Evolutionary conservation across 2,797 vertebrate species (phyloP), one percentile per base, ranked within the genome.

Genomic region (Enteromius viviparus): DNA sequence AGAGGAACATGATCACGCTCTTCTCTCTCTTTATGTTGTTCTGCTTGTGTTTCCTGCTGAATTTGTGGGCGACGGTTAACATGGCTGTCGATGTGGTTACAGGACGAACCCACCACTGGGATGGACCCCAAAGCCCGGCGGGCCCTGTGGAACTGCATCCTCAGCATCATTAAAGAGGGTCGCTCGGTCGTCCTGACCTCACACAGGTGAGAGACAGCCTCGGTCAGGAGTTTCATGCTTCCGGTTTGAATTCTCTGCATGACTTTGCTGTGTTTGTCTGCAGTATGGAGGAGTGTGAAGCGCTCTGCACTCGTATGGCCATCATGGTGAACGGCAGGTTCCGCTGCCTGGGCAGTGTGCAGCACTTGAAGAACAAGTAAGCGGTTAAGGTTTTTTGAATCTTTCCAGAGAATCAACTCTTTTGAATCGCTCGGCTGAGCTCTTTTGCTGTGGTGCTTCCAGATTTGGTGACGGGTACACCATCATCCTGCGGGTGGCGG

Each of bases 201-300:
- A 86, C 98, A 99, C 89, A 99, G 98, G 98, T 96, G 60, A 70
- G 62, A 62, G 26, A 64, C 14, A 6, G 68, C 6, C 60, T 64
- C 14, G 6, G 60, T 64, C 12, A 64, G 5, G 1, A 0, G 26
- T 6, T 7, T 0, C 15, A 8, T 64, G 14, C 60, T 6, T 64
- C 1, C 5, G 15, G 2, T 64, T 64, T 64, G 15, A 2, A 2
- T 66, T 23, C 0, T 80, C 3, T 32, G 34, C 75, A 8, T 65
- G 74, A 55, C 45, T 79, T 8, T 23, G 5, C 76, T 42, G 15
- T 37, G 21, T 77, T 58, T 2, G 53, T 69, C 64, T 87, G 84
- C 92, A 99, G 98, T 88, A 99, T 99, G 98, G 98, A 99, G 91
- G 98, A 99, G 91, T 99, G 98, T 90, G 98, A 99, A 89, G 98